A percentile compares a stretch with the other conserved stretches of the same genome.
Evolutionary conservation across 2,888 invertebrate genomes (phyloP).

Genomic region (Drosophila incognita): DNA sequence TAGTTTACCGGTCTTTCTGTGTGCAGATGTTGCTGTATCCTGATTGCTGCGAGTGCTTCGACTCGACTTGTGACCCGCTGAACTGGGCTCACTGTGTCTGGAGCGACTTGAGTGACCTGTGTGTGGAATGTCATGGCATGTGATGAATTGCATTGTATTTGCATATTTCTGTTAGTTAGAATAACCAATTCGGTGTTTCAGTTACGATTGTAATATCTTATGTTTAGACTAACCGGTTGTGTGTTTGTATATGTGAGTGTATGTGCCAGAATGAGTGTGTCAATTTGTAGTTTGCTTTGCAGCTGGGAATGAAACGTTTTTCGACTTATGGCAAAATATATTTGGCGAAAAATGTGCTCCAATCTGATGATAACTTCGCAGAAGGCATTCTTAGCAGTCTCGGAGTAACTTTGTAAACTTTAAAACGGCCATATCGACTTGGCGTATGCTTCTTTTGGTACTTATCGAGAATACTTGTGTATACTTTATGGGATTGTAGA

Average conservation of each 20-base stretch:
- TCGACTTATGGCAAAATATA: neutral
- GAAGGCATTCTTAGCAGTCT: neutral
- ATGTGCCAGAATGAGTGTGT: constrained; percentile 16
- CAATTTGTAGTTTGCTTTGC: constrained; percentile 17
- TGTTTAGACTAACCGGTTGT: constrained; percentile 22
- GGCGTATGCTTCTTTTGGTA: neutral
- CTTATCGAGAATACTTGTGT: neutral
- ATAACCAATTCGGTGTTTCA: constrained; percentile 22
- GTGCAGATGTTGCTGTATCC: constrained; percentile 51
- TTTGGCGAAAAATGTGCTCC: neutral
- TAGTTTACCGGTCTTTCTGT: constrained; percentile 49
- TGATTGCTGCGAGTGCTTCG: constrained; percentile 42
- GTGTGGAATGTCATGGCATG: constrained; percentile 18
- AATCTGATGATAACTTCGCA: neutral
- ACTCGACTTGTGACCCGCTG: constrained; percentile 54
- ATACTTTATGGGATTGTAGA: neutral
- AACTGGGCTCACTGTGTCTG: constrained; percentile 65
- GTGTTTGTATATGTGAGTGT: constrained; percentile 18
- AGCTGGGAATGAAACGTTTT: constrained; percentile 33
- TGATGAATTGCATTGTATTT: constrained; percentile 17
- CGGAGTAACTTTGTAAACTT: neutral
- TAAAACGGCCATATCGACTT: neutral
- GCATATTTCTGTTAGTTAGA: constrained; percentile 15
- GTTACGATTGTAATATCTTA: constrained; percentile 35
- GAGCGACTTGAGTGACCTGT: constrained; percentile 84